Evolutionary conservation across 1,140 invertebrate genomes (phyloP), one percentile per base, ranked within the genome.

Genomic region (Aphaenogaster rudis): DNA sequence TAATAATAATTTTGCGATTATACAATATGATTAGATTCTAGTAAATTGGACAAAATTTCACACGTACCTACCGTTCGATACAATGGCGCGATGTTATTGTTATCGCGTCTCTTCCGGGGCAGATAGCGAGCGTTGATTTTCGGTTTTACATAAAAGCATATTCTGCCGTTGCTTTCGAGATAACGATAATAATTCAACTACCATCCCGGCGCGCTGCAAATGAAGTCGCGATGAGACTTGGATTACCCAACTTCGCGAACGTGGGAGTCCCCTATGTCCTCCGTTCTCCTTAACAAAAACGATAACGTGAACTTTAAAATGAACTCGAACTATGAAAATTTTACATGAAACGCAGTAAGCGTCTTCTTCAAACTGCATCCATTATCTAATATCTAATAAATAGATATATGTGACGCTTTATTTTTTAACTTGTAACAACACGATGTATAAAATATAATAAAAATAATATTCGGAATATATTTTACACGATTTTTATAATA

Each of bases 111-210:
- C 15, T 63, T 78, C 42, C 57, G 21, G 39, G 39, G 39, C 33
- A 52, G 9, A 36, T 28, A 2, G 61, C 78, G 33, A 67, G 36
- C 33, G 33, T 36, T 80, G 33, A 52, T 39, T 80, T 67, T 80
- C 61, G 50, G 28, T 67, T 52, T 67, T 52, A 50, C 61, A 67
- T 39, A 39, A 52, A 64, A 17, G 42, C 9, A 63, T 36, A 66
- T 36, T 76, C 21, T 15, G 52, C 36, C 11, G 72, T 11, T 21
- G 77, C 17, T 80, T 21, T 67, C 61, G 78, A 80, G 63, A 67
- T 80, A 66, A 80, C 48, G 61, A 67, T 67, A 67, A 80, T 80
- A 80, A 80, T 80, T 80, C 63, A 67, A 52, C 57, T n/a, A 64
- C 5, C 42, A 13, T 78, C 57, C 11, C n/a, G 63, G 6, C 48